Percentiles rank a stretch among this genome's conserved stretches.
Evolutionary conservation across 2,113 vertebrate genomes (phyloP).

Genomic region (Semicossyphus pulcher): DNA sequence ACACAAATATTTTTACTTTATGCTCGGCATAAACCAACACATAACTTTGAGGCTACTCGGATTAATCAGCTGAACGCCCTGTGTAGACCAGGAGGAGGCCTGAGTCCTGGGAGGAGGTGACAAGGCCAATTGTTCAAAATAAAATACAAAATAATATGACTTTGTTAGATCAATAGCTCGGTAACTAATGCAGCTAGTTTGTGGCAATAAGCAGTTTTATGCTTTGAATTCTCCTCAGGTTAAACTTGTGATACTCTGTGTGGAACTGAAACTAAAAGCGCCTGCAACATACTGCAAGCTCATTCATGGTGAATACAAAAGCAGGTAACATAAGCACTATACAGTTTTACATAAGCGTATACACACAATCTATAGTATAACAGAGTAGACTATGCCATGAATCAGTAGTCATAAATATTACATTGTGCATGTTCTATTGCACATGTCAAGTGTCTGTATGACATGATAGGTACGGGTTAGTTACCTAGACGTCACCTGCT

Average conservation of each 20-base stretch:
- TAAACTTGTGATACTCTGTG: constrained; percentile 38
- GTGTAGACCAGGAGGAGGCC: constrained; percentile 29
- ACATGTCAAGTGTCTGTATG: constrained; percentile 73
- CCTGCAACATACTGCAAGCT: constrained; percentile 70
- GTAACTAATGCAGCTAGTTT: constrained; percentile 63
- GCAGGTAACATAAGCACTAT: constrained; percentile 78
- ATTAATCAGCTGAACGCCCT: constrained; percentile 37
- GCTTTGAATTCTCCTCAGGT: constrained; percentile 32
- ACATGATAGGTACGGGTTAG: constrained; percentile 68
- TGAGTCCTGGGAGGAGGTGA: constrained; percentile 40
- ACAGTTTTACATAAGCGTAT: constrained; percentile 76
- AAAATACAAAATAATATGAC: constrained; percentile 27
- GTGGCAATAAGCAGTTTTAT: constrained; percentile 51
- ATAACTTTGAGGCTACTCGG: constrained; percentile 56
- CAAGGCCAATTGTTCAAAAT: constrained; percentile 49
- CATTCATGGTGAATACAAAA: constrained; percentile 72
- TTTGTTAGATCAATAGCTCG: constrained; percentile 59
- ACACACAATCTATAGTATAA: constrained; percentile 79
- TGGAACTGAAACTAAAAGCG: constrained; percentile 52
- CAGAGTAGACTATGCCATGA: constrained; percentile 76
- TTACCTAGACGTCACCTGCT: constrained; percentile 70
- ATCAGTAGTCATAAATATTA: constrained; percentile 83
- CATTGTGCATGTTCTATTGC: constrained; percentile 78
- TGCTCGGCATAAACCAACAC: constrained; percentile 53
- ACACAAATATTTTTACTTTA: constrained; percentile 58